phyloP scores from a whole-genome alignment of 2,797 vertebrate species.

The Gallinago stenura region DNA sequence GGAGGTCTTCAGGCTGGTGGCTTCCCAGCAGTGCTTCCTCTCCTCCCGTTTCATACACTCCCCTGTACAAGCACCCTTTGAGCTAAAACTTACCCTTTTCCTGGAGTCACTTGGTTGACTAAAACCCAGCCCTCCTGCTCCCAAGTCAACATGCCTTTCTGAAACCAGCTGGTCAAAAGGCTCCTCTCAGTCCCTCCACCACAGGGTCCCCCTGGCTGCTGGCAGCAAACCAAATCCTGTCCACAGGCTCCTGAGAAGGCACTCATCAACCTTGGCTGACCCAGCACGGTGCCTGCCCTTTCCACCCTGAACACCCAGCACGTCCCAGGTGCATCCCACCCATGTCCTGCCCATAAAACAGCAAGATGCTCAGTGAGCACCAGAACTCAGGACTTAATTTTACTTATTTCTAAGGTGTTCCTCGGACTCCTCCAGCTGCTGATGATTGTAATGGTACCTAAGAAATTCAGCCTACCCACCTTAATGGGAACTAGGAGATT shows the following conservation, averaged over 20 bases:
- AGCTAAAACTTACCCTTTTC: not conserved
- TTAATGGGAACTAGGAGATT: not conserved
- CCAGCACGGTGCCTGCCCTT: rapidly evolving
- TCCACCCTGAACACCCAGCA: not conserved
- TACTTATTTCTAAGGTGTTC: not conserved
- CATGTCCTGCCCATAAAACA: not conserved
- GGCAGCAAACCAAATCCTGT: not conserved
- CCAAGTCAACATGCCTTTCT: not conserved
- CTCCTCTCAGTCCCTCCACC: not conserved
- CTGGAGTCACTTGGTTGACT: not conserved
- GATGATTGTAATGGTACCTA: not conserved
- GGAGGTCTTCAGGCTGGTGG: not conserved
- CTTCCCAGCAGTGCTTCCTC: not conserved
- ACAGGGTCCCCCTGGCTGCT: not conserved
- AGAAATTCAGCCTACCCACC: not conserved
- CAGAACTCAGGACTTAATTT: not conserved
- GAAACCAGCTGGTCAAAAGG: not conserved
- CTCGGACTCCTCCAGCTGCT: not conserved
- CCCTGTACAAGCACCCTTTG: not conserved
- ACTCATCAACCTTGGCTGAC: not conserved
- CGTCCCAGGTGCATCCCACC: not conserved
- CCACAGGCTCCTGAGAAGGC: not conserved
- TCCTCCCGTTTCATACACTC: rapidly evolving
- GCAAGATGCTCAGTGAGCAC: rapidly evolving
- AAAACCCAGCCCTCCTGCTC: not conserved